Evolutionary conservation across 1,140 invertebrate genomes (phyloP).

Genomic region (Leptopilina clavipes): DNA sequence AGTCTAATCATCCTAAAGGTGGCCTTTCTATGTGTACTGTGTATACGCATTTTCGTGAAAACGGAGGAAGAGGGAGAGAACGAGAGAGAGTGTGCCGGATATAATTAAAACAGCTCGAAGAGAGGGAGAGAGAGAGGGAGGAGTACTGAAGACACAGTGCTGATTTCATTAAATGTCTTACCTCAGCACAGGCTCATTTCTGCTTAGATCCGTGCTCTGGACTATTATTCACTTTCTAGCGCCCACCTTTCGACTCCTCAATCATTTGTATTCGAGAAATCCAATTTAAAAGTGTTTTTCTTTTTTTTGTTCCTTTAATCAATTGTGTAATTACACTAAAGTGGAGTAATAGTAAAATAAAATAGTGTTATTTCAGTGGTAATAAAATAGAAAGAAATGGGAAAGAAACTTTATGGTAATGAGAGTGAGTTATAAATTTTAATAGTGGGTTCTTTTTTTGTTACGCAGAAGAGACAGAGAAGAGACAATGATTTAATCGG

Average conservation of each 20-base stretch:
- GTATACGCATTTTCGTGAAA: slow-evolving; percentile 49
- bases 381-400: too few species aligned
- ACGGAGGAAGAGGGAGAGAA: slow-evolving; percentile 42
- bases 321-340: too few species aligned
- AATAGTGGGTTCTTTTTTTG: too few species aligned
- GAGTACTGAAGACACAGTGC: slow-evolving; percentile 60
- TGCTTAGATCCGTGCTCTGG: slow-evolving; percentile 59
- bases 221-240: slow-evolving; percentile 55
- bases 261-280: slow-evolving; percentile 45
- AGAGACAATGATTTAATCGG: too few species aligned
- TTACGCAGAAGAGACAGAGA: too few species aligned
- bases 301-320: too few species aligned
- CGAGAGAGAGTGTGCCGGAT: slow-evolving; percentile 58
- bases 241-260: slow-evolving; percentile 42
- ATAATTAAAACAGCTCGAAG: slow-evolving; percentile 69
- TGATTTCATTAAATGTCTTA: slow-evolving; percentile 73
- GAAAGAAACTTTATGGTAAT: too few species aligned
- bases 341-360: too few species aligned
- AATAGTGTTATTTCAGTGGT: too few species aligned
- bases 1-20: slow-evolving; percentile 70
- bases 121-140: slow-evolving; percentile 49
- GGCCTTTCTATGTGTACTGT: slow-evolving; percentile 57
- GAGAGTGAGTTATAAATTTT: too few species aligned
- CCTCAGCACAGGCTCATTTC: slow-evolving; percentile 60
- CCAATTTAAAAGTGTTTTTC: background rate